These are phyloP conservation scores for Aeoliscus strigatus DNA, from an alignment of 2,797 vertebrate genomes.

Conservation along the genomic window DNA sequence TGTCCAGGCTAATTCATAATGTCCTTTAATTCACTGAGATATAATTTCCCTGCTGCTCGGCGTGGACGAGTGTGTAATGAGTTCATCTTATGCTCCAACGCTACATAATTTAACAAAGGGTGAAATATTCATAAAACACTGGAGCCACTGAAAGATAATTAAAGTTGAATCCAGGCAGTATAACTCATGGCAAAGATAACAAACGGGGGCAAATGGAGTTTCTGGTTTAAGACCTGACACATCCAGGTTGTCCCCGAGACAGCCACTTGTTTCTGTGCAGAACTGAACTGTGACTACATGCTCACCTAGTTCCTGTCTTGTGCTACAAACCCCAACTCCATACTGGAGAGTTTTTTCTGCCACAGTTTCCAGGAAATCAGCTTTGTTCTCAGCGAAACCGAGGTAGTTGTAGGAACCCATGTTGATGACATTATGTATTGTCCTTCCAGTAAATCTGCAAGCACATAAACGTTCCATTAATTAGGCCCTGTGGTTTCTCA, in stretches of 20 bases:
- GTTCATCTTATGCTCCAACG: slow-evolving; percentile 46
- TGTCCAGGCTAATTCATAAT: slow-evolving; percentile 41
- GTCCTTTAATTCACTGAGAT: slow-evolving; percentile 37
- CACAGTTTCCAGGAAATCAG: slow-evolving; percentile 83
- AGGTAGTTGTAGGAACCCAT: slow-evolving; percentile 98
- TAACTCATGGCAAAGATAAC: slow-evolving; percentile 52
- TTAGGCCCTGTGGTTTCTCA: no score
- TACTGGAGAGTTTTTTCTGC: slow-evolving; percentile 73
- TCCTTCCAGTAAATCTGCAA: slow-evolving; percentile 85
- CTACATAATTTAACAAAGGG: slow-evolving; percentile 65
- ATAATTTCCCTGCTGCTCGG: slow-evolving; percentile 27
- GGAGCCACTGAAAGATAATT: slow-evolving; percentile 58
- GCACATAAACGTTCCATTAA: slow-evolving; percentile 29
- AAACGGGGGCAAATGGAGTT: slow-evolving; percentile 35
- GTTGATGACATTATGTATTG: slow-evolving; percentile 87
- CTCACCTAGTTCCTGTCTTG: slow-evolving; percentile 90
- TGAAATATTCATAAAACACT: slow-evolving; percentile 66
- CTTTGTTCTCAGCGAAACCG: slow-evolving; percentile 84
- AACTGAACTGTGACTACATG: slow-evolving; percentile 28
- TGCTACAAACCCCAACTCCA: slow-evolving; percentile 85
- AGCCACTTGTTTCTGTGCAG: background rate
- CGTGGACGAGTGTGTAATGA: slow-evolving; percentile 44
- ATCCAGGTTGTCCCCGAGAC: slow-evolving; percentile 14
- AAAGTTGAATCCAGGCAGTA: slow-evolving; percentile 50
- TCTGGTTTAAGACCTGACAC: slow-evolving; percentile 24